Conservation (phyloP, 53 echinoderm and acorn worm species). For the Temnopleurus reevesii region DNA sequence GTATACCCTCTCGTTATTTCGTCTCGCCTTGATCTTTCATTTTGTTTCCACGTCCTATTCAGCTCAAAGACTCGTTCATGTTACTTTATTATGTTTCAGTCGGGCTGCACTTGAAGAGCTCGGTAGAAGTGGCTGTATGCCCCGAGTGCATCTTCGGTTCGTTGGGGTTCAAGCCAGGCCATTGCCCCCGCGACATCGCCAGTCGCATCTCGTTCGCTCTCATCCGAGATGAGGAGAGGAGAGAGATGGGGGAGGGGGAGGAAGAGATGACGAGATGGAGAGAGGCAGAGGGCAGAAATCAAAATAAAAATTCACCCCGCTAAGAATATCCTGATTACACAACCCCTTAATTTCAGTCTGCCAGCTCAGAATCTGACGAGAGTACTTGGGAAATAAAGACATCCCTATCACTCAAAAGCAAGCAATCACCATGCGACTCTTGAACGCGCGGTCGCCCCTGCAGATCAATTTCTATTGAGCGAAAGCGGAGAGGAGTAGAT, state of each 20-base stretch:
- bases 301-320: conserved; percentile 24
- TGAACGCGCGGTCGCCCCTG: neutral
- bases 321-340: conserved; percentile 50
- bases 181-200: conserved; percentile 24
- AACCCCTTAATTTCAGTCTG: conserved; percentile 39
- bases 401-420: conserved; percentile 30
- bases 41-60: conserved; percentile 32
- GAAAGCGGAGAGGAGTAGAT: conserved; percentile 36
- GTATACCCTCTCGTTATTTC: neutral
- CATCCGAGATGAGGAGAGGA: neutral
- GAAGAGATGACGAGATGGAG: neutral
- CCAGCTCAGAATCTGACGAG: neutral
- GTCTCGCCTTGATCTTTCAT: conserved; percentile 16
- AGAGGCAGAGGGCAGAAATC: neutral
- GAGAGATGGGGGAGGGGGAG: neutral
- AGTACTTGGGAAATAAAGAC: neutral
- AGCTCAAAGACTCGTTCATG: conserved; percentile 50
- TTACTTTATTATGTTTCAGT: conserved; percentile 61
- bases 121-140: conserved; percentile 29
- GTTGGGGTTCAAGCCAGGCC: conserved; percentile 48
- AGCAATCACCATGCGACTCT: neutral
- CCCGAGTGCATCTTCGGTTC: conserved; percentile 17
- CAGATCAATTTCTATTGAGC: conserved; percentile 16
- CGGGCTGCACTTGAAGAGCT: conserved; percentile 26
- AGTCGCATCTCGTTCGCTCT: conserved; percentile 16